These are phyloP conservation scores for Plumapathes pennacea DNA, from an alignment of 92 coral and sea anemone genomes.

Conservation along the genomic window DNA sequence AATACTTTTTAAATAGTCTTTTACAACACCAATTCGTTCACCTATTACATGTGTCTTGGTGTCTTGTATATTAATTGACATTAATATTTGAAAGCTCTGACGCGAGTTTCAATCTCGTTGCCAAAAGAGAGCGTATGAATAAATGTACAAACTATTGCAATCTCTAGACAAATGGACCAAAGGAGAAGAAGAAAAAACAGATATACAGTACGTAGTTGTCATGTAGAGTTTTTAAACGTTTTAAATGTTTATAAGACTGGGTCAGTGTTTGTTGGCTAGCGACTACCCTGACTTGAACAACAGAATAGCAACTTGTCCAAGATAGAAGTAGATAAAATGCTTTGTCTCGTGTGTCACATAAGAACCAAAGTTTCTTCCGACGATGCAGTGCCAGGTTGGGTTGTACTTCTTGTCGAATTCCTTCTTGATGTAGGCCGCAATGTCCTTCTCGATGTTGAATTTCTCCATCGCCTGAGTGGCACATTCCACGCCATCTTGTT, in stretches of 20 bases:
- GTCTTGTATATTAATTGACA: too few relatives aligned
- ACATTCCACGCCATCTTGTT: constrained; percentile 75
- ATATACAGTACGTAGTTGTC: too few relatives aligned
- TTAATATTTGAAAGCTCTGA: too few relatives aligned
- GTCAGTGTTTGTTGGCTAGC: too few relatives aligned
- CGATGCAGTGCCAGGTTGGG: constrained; percentile 89
- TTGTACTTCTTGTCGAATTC: constrained; percentile 84
- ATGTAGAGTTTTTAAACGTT: too few relatives aligned
- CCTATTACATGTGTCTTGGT: too few relatives aligned
- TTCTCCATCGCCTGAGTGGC: constrained; percentile 84
- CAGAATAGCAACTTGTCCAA: constrained; percentile 81
- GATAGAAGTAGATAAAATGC: constrained; percentile 79
- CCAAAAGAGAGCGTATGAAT: too few relatives aligned
- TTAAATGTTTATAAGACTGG: too few relatives aligned
- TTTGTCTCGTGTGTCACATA: constrained; percentile 83
- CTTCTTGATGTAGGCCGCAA: constrained; percentile 46
- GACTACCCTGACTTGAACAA: constrained; percentile 75
- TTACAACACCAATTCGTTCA: too few relatives aligned
- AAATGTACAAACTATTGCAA: too few relatives aligned
- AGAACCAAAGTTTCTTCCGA: constrained; percentile 81
- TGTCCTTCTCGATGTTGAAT: constrained; percentile 73
- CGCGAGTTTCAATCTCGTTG: too few relatives aligned
- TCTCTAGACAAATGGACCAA: constrained; percentile 86
- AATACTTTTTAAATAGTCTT: too few relatives aligned
- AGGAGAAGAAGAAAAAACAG: constrained; percentile 72